Evolutionary conservation across 1,140 invertebrate genomes (phyloP).

Genomic region (Bombus turneri): DNA sequence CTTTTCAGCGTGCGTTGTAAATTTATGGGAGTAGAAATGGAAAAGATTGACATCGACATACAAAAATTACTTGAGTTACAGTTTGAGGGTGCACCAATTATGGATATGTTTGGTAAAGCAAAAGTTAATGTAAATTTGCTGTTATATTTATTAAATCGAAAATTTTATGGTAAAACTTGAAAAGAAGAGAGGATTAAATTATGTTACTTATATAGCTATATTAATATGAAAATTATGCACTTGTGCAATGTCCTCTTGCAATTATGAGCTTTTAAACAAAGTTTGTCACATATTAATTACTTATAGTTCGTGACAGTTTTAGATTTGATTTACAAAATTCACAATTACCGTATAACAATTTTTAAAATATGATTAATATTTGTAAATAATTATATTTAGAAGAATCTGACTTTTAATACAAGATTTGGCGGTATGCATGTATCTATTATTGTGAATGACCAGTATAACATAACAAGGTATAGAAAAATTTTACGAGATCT

Average conservation of each 20-base stretch:
- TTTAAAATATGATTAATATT: background rate
- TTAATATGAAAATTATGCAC: constrained; percentile 10
- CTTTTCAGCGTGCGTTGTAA: constrained; percentile 89
- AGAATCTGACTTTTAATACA: constrained; percentile 4
- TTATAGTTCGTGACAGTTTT: background rate
- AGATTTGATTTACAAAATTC: background rate
- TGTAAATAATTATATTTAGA: constrained; percentile 42
- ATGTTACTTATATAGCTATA: background rate
- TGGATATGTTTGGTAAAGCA: constrained; percentile 91
- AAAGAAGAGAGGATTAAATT: background rate
- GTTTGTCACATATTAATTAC: background rate
- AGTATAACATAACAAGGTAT: background rate
- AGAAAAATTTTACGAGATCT: constrained; percentile 4
- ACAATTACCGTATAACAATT: background rate
- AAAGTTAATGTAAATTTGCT: constrained; percentile 91
- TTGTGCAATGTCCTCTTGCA: constrained; percentile 27
- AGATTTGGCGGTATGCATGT: constrained; percentile 8
- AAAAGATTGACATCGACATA: constrained; percentile 89
- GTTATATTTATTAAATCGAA: constrained; percentile 89
- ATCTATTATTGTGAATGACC: background rate
- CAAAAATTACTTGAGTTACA: constrained; percentile 90
- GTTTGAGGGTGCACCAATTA: constrained; percentile 90
- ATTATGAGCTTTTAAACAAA: background rate
- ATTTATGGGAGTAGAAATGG: constrained; percentile 91
- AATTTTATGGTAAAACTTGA: constrained; percentile 88